Evolutionary conservation across 2,113 vertebrate species (phyloP), one percentile per base, ranked within the genome.

Genomic region (Scatophagus argus): DNA sequence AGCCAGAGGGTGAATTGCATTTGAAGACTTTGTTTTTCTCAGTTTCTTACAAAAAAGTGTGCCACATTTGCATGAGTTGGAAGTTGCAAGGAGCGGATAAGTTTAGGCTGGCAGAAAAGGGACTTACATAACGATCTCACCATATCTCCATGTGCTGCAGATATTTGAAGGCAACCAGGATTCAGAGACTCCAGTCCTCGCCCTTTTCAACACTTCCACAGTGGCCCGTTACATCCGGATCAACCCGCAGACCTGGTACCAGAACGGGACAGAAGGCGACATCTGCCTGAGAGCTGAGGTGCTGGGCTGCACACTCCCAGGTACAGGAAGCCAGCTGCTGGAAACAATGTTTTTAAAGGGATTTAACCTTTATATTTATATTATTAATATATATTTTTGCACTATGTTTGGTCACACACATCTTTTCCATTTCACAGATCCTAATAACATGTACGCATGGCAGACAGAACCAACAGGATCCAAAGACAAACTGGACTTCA

Each of bases 271-370:
- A 0, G 5, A 79, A 25, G 91, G 91, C 0, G 47, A 63, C 88
- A 92, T 97, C 70, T 99, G 98, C 82, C 91, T 99, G 91, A 94
- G 98, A 70, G 92, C 97, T 0, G 98, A 99, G 86, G 95, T 99
- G 36, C 86, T 99, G 85, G 97, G 96, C n/a, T 99, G 98, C 23
- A 87, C 94, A 0, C 70, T 98, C 16, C 94, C 96, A 69, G 93
- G 98, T 91, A 52, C 10, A 9, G 7, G 36, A 71, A 27, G n/a
- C 47, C 8, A 19, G 1, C 32, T 2, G 61, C 46, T 61, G 17
- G 11, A 56, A 54, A 14, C 36, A 9, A 0, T 38, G 2, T 9
- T 54, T 54, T 17, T 9, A 36, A 21, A 3, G 5, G 2, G 31
- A 36, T 27, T 19, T 10, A 27, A 27, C 21, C n/a, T n/a, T n/a